These are phyloP conservation scores for Actinopyga echinites DNA, from an alignment of 53 echinoderm and acorn worm species.

Conservation along the genomic window DNA sequence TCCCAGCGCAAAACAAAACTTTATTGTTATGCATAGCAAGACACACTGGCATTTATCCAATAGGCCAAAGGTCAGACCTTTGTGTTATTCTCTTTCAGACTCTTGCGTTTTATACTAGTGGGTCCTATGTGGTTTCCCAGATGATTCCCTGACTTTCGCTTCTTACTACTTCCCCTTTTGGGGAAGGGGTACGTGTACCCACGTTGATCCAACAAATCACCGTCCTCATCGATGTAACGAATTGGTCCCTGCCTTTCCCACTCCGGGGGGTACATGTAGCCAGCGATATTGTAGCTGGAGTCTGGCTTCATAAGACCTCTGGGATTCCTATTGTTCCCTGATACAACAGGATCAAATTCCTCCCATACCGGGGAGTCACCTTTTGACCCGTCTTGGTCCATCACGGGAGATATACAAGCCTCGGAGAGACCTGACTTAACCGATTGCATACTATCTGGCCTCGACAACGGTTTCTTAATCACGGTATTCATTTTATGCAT, in stretches of 20 bases:
- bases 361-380: constrained; percentile 66
- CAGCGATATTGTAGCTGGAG: constrained; percentile 90
- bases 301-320: constrained; percentile 68
- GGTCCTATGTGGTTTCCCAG: constrained; percentile 82
- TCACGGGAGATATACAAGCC: constrained; percentile 61
- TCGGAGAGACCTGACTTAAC: constrained; percentile 88
- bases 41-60: constrained; percentile 33
- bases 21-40: constrained; percentile 2
- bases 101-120: constrained; percentile 42
- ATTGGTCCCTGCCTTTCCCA: constrained; percentile 96
- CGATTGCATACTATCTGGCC: constrained; percentile 95
- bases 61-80: constrained; percentile 59
- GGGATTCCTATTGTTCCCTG: constrained; percentile 70
- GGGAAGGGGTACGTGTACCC: constrained; percentile 61
- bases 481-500: constrained; percentile 88
- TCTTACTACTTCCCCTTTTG: constrained; percentile 62
- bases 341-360: constrained; percentile 73
- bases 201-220: constrained; percentile 60
- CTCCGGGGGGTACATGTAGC: constrained; percentile 80
- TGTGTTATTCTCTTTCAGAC: constrained; percentile 65
- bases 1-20: too few species aligned
- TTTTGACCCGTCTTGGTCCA: constrained; percentile 57
- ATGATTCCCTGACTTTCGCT: constrained; percentile 72
- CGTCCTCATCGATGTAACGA: constrained; percentile 91
- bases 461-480: constrained; percentile 71